A percentile compares a stretch with the other conserved stretches of the same genome.
These are phyloP conservation scores for Callinectes sapidus DNA, from an alignment of 2,888 invertebrate species.

Conservation along the genomic window DNA sequence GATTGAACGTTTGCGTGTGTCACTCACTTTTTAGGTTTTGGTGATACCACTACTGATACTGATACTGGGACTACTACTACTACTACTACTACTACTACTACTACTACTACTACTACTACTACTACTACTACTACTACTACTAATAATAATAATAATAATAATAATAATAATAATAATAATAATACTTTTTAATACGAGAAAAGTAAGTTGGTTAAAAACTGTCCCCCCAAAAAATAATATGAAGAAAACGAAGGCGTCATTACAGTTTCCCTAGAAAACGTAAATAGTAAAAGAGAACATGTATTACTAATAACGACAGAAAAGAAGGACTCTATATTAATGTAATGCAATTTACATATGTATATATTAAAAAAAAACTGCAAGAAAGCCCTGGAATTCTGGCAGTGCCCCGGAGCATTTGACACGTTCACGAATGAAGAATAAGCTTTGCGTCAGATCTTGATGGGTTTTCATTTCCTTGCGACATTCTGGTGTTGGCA, in stretches of 20 bases:
- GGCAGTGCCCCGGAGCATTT: background rate
- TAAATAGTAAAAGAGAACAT: background rate
- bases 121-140: background rate
- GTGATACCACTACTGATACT: background rate
- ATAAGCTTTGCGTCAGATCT: background rate
- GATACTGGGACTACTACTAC: background rate
- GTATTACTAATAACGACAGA: background rate
- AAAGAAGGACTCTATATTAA: too few species aligned
- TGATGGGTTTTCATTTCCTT: constrained; percentile 5
- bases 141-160: background rate
- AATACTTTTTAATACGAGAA: too few species aligned
- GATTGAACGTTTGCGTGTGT: background rate
- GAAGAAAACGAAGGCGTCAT: too few species aligned
- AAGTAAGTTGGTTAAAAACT: too few species aligned
- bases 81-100: background rate
- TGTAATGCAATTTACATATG: background rate
- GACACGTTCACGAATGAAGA: background rate
- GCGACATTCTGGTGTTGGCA: background rate
- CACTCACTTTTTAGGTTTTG: too few species aligned
- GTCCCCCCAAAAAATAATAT: too few species aligned
- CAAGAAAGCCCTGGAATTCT: background rate
- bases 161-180: too few species aligned
- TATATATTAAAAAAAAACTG: background rate
- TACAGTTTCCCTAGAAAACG: too few species aligned
- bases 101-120: background rate